phyloP scores from a whole-genome alignment of 2,113 vertebrate species.

The Thymallus thymallus region DNA sequence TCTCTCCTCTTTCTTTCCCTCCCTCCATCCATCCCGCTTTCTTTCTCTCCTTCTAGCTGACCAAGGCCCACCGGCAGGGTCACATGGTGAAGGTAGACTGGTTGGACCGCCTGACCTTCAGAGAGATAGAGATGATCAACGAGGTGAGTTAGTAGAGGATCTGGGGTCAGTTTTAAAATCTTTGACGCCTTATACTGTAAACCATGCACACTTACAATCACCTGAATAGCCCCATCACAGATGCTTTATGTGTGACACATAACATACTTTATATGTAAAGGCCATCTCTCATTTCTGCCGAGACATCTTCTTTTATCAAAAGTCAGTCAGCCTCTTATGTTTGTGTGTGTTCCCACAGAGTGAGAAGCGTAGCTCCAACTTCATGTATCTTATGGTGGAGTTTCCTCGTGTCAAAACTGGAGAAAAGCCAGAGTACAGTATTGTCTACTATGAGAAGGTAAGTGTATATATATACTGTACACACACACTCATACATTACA shows the following conservation, averaged over 20 bases:
- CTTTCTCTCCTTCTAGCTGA: constrained; percentile 78
- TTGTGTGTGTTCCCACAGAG: constrained; percentile 72
- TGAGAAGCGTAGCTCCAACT: constrained; percentile 98
- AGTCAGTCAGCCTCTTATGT: background rate
- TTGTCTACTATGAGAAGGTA: constrained; percentile 99
- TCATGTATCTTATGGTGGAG: constrained; percentile 99
- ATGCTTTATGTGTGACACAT: too few species aligned
- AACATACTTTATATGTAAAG: too few species aligned
- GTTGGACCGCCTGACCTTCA: constrained; percentile 95
- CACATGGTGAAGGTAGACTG: constrained; percentile 99
- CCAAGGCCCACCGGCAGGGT: constrained; percentile 96
- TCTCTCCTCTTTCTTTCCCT: background rate
- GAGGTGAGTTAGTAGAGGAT: constrained; percentile 76
- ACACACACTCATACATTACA: background rate
- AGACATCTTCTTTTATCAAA: too few species aligned
- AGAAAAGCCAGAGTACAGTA: constrained; percentile 88
- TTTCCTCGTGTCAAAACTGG: constrained; percentile 93
- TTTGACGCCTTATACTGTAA: too few species aligned
- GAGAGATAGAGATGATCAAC: constrained; percentile 99
- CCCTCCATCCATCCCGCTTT: background rate
- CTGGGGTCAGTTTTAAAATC: background rate
- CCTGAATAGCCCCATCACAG: too few species aligned
- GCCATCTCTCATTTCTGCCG: too few species aligned
- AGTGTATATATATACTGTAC: background rate
- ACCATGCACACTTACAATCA: too few species aligned